Percentiles rank a stretch among this genome's conserved stretches.
phyloP scores from a whole-genome alignment of 53 echinoderm and acorn worm species.

The Paelopatides confundens region DNA sequence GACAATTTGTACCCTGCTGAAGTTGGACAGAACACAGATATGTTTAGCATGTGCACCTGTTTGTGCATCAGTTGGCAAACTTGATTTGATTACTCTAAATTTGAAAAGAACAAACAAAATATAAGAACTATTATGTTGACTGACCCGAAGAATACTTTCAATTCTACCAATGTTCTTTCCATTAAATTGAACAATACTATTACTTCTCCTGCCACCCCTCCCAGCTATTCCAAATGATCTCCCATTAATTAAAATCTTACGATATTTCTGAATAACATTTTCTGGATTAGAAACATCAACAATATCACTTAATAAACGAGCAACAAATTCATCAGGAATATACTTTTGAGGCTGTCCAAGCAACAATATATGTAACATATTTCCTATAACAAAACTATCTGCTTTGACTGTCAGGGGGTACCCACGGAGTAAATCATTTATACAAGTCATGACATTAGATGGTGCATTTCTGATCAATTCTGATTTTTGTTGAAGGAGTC shows the following conservation, averaged over 20 bases:
- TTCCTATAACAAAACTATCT: not conserved
- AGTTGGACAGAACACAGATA: not conserved
- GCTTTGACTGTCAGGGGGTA: constrained; percentile 8
- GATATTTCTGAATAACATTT: not conserved
- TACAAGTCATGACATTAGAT: not conserved
- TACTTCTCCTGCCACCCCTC: not conserved
- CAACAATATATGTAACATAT: too few relatives aligned
- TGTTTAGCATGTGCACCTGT: constrained; percentile 8
- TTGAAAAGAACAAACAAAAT: not conserved
- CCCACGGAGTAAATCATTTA: constrained; percentile 28
- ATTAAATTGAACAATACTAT: not conserved
- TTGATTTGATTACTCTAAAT: not conserved
- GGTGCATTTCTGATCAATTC: not conserved
- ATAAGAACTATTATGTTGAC: not conserved
- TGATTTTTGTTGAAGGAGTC: not conserved
- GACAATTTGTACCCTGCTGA: not conserved
- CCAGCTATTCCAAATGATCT: not conserved
- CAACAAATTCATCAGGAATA: too few relatives aligned
- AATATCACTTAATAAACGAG: too few relatives aligned
- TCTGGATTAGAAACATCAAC: too few relatives aligned
- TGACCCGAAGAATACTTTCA: not conserved
- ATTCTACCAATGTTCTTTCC: not conserved
- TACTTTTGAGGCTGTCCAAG: too few relatives aligned
- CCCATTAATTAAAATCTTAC: not conserved
- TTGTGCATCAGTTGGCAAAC: not conserved